Evolutionary conservation across 2,888 invertebrate species (phyloP).

Genomic region (Ochlodes sylvanus): DNA sequence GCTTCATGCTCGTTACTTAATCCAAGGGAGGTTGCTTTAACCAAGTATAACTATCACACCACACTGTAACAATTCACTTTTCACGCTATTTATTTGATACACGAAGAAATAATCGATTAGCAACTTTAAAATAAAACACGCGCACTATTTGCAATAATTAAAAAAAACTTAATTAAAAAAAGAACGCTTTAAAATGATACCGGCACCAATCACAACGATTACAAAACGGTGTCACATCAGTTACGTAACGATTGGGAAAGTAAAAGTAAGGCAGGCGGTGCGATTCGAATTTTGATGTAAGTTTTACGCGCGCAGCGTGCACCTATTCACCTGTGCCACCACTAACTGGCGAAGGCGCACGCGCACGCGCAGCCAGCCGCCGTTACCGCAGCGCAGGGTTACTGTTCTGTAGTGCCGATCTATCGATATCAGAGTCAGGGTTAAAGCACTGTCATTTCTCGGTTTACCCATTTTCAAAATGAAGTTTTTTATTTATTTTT

Average conservation of each 20-base stretch:
- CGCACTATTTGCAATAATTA: not conserved
- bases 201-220: slow-evolving; percentile 31
- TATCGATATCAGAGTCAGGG: slow-evolving; percentile 6
- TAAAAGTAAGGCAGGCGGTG: slow-evolving; percentile 51
- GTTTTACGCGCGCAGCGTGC: slow-evolving; percentile 55
- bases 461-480: too few species aligned
- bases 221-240: slow-evolving; percentile 41
- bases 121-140: slow-evolving; percentile 7
- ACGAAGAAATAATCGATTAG: not conserved
- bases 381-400: not conserved
- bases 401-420: slow-evolving; percentile 31
- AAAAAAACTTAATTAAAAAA: not conserved
- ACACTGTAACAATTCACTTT: slow-evolving; percentile 15
- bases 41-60: not conserved
- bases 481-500: too few species aligned
- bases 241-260: slow-evolving; percentile 50
- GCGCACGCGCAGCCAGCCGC: slow-evolving; percentile 42
- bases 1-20: slow-evolving; percentile 13
- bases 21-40: not conserved
- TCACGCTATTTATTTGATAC: slow-evolving; percentile 13
- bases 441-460: too few species aligned
- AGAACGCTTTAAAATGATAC: slow-evolving; percentile 4
- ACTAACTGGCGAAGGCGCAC: slow-evolving; percentile 57
- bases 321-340: slow-evolving; percentile 66
- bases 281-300: slow-evolving; percentile 47